Conservation (phyloP, 2,888 invertebrate species). For the Baronia brevicornis region DNA sequence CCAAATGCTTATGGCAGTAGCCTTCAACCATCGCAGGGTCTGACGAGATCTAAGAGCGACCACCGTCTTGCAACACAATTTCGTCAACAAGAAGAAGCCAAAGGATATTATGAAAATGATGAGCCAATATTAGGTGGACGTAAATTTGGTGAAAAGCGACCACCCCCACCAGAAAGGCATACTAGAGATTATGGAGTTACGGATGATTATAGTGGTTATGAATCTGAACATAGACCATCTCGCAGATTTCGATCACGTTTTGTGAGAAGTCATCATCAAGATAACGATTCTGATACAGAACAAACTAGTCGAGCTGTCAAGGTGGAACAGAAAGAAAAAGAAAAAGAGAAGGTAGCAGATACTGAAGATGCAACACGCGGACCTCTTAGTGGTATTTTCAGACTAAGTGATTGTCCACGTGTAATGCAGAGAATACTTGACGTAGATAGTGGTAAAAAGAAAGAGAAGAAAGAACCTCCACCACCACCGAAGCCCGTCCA, state of each 20-base stretch:
- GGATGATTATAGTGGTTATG: slow-evolving; percentile 83
- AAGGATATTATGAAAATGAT: slow-evolving; percentile 78
- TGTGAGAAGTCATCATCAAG: slow-evolving; percentile 79
- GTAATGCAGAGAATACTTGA: slow-evolving; percentile 93
- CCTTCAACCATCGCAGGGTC: slow-evolving; percentile 80
- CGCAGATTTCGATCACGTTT: slow-evolving; percentile 84
- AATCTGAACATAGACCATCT: slow-evolving; percentile 76
- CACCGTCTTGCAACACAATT: slow-evolving; percentile 92
- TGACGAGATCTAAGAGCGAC: slow-evolving; percentile 95
- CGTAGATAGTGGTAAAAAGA: slow-evolving; percentile 82
- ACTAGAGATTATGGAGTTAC: slow-evolving; percentile 75
- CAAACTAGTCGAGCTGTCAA: slow-evolving; percentile 77
- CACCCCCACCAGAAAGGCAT: slow-evolving; percentile 69
- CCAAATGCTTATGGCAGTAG: slow-evolving; percentile 77
- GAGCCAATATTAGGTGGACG: slow-evolving; percentile 83
- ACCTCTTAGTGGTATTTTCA: slow-evolving; percentile 91
- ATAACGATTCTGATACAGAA: slow-evolving; percentile 87
- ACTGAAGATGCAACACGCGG: slow-evolving; percentile 92
- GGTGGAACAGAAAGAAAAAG: slow-evolving; percentile 77
- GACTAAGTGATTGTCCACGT: slow-evolving; percentile 89
- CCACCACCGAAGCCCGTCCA: slow-evolving; percentile 73
- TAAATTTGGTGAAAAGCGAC: slow-evolving; percentile 84
- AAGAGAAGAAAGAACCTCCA: slow-evolving; percentile 82
- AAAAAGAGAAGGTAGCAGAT: slow-evolving; percentile 84
- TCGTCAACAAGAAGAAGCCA: slow-evolving; percentile 87